Base-by-base conservation (phyloP, 2,888 invertebrate species). In the Uloborus plumipes region DNA sequence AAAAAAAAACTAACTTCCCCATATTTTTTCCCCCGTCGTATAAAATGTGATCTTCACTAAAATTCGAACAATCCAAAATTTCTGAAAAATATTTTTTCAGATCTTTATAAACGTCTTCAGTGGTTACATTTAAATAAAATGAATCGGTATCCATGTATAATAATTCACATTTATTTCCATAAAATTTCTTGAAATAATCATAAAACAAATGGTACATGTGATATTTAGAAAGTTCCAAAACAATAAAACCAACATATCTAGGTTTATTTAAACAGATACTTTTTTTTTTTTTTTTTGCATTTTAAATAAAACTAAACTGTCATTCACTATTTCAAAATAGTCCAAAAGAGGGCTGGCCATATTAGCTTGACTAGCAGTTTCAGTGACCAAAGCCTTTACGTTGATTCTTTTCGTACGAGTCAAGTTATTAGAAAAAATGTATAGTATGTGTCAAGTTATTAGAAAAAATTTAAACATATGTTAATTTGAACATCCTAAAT, bases 41-140 rank as follows among this genome's bases (percentile, higher is more conserved):
- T 2, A 66, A 15, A 15, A 20, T 22, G 18, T 66, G 66, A 22
- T 51, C 14, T 22, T 51, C 22, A 0, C 9, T 20, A 47, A 51
- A 66, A 66, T 66, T 51, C 22, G 50, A 51, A 11, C 39, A 66
- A 22, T 66, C 66, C 20, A 66, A 51, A 66, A 66, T 50, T 47
- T 66, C 2, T 6, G n/a, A 0, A 39, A 64, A 64, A 16, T 47
- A 4, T n/a, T 39, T 31, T n/a, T 64, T 47, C 47, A 47, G 16
- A 64, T 64, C 64, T 18, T 16, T 3, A 18, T 64, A 64, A 13
- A 64, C 0, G n/a, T 15, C 1, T 15, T 47, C 1, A 14, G 47
- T 64, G 2, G 4, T 4, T 31, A 64, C 1, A 4, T 47, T 1
- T 20, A 55, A 55, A 55, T 55, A 55, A 6, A 55, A 18, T 6